Percentiles rank a stretch among this genome's conserved stretches.
Evolutionary conservation across 2,113 vertebrate genomes (phyloP).

Genomic region (Brienomyrus longianalis): DNA sequence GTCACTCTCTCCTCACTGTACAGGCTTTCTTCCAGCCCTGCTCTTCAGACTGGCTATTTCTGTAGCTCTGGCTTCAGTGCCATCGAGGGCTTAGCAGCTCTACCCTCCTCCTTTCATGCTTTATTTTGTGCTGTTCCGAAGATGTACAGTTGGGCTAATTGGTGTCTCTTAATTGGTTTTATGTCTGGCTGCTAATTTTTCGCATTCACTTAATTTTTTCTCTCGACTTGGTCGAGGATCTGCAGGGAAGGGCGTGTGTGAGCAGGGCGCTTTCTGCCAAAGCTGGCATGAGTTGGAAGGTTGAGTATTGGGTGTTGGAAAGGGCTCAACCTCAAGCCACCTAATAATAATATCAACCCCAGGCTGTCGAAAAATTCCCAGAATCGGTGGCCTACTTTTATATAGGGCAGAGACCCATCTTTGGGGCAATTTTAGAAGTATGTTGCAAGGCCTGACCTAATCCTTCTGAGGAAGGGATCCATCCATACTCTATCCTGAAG

Average conservation of each 20-base stretch:
- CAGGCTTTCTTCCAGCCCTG: background rate
- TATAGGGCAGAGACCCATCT: constrained; percentile 34
- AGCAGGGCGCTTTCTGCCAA: background rate
- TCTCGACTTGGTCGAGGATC: background rate
- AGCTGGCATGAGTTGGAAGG: background rate
- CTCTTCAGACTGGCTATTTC: background rate
- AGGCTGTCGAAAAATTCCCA: constrained; percentile 15
- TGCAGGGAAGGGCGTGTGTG: background rate
- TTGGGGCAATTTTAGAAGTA: constrained; percentile 42
- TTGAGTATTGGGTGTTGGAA: constrained; percentile 23
- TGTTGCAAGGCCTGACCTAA: constrained; percentile 40
- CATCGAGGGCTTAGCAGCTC: background rate
- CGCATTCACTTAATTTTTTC: background rate
- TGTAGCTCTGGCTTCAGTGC: background rate
- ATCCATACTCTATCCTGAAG: constrained; percentile 43
- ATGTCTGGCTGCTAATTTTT: background rate
- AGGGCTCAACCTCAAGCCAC: constrained; percentile 26
- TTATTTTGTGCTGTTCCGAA: background rate
- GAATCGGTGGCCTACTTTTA: constrained; percentile 29
- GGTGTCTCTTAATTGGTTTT: background rate
- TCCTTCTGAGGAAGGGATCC: constrained; percentile 38
- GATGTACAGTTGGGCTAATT: background rate
- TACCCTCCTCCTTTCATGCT: background rate
- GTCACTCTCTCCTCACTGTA: background rate
- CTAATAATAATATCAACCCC: constrained; percentile 9